Evolutionary conservation across 2,797 vertebrate species (phyloP), one percentile per base, ranked within the genome.

Genomic region (Diplodus sargus): DNA sequence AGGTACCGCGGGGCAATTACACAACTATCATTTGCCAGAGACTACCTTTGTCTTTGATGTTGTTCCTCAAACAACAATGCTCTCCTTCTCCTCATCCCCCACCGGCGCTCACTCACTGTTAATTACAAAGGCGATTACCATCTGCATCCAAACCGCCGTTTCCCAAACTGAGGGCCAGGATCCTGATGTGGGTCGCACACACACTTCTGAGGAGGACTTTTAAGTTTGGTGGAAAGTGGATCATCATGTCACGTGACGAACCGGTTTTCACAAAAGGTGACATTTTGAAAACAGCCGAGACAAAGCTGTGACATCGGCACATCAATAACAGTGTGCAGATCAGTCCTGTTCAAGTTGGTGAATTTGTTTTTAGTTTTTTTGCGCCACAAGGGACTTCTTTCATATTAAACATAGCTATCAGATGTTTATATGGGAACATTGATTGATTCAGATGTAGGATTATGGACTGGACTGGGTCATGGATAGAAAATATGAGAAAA

Each of bases 11-110:
- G 85, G 88, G 87, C 91, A 93, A 93, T 94, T 94, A 94, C 88
- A 92, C 91, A 90, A 74, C 88, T 89, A 94, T 94, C 91, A 93
- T 94, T 95, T 93, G 86, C 90, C 80, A 74, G 80, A 92, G 82
- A 91, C 90, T 90, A 87, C 90, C 85, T 92, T 92, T 87, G 84
- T 79, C 92, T 95, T 95, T 94, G 91, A 95, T 94, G 93, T 93
- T 87, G 79, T 79, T 90, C 86, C 89, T 94, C 87, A 86, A 88
- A 93, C 89, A 94, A 94, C 92, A 93, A 89, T 89, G 84, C 81
- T 85, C 90, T 72, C 85, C 80, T 86, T 78, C 86, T 81, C 87
- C 70, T 84, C 88, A 82, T 90, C 83, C 87, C 83, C 87, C 84
- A 78, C 67, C 16, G 83, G 86, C 87, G 56, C 90, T 67, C 70